Percentiles rank a stretch among this genome's conserved stretches.
These are phyloP conservation scores for Elysia chlorotica DNA, from an alignment of 1,140 invertebrate species.

Conservation along the genomic window DNA sequence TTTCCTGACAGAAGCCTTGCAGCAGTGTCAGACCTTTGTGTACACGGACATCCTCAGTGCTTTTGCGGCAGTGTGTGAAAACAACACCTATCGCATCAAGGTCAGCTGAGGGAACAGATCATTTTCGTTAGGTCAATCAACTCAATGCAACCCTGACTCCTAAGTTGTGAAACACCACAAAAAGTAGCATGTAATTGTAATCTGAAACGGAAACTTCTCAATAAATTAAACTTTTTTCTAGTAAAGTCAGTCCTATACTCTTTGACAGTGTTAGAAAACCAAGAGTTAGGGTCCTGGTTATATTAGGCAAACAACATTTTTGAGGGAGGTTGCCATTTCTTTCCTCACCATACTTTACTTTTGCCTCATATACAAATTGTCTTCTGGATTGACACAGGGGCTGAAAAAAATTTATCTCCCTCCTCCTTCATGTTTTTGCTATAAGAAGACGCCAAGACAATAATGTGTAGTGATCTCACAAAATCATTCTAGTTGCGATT, in stretches of 20 bases:
- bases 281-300: too few species aligned
- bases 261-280: neutral
- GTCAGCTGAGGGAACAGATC: constrained; percentile 1
- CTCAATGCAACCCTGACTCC: neutral
- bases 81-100: constrained; percentile 32
- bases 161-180: neutral
- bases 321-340: too few species aligned
- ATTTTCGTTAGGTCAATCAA: neutral
- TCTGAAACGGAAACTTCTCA: too few species aligned
- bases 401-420: too few species aligned
- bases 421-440: too few species aligned
- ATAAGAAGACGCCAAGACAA: too few species aligned
- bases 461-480: too few species aligned
- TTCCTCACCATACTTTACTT: too few species aligned
- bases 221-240: neutral
- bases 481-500: too few species aligned
- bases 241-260: neutral
- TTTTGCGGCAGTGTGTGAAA: constrained; percentile 53
- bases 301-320: too few species aligned
- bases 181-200: neutral
- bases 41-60: constrained; percentile 47
- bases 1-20: constrained; percentile 47
- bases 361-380: too few species aligned
- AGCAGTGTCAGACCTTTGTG: constrained; percentile 43
- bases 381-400: too few species aligned